phyloP scores from a whole-genome alignment of 1,140 invertebrate genomes.

The Paraescarpia echinospica region DNA sequence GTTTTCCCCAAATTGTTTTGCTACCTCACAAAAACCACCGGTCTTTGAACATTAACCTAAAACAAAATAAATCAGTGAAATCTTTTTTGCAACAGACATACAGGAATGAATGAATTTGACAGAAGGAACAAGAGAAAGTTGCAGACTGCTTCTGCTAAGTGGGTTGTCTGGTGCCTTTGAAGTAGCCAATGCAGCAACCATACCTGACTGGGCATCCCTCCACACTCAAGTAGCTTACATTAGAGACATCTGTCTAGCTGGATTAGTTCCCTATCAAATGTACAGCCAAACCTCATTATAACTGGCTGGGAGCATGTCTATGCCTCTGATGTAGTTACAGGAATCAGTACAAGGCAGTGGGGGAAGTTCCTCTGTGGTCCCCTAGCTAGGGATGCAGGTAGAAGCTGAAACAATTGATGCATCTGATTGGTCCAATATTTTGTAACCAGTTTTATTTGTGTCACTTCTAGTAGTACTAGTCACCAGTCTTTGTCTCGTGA shows the following conservation, averaged over 20 bases:
- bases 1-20: neutral
- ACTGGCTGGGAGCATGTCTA: neutral
- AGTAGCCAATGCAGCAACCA: neutral
- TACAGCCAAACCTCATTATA: constrained; percentile 5
- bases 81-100: neutral
- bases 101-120: neutral
- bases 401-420: too few species aligned
- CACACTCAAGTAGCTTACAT: constrained; percentile 5
- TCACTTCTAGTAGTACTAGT: too few species aligned
- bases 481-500: too few species aligned
- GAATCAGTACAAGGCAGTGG: neutral
- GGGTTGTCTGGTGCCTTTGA: neutral
- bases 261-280: neutral
- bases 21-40: neutral
- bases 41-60: neutral
- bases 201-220: neutral
- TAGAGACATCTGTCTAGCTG: neutral
- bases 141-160: neutral
- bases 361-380: neutral
- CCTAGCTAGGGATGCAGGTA: too few species aligned
- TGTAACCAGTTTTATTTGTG: too few species aligned
- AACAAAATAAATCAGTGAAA: neutral
- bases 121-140: neutral
- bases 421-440: too few species aligned
- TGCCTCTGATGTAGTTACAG: neutral